A percentile compares a stretch with the other conserved stretches of the same genome.
These are phyloP conservation scores for Cerastoderma edule DNA, from an alignment of 2,888 invertebrate genomes.

Conservation along the genomic window DNA sequence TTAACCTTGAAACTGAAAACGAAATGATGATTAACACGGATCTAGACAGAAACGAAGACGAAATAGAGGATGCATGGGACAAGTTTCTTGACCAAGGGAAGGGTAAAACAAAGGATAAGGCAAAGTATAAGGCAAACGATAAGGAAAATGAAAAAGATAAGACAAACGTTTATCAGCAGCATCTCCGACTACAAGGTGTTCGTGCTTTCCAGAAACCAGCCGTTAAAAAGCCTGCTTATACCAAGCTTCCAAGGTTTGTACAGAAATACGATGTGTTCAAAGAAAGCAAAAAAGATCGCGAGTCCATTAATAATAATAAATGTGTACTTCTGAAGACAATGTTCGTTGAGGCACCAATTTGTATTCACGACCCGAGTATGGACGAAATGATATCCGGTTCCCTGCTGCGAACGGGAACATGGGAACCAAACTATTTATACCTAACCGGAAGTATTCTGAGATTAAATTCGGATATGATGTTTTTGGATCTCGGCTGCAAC, in stretches of 20 bases:
- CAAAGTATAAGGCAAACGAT: no score
- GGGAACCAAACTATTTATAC: constrained; percentile 68
- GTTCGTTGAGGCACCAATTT: constrained; percentile 61
- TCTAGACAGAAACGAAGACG: constrained; percentile 38
- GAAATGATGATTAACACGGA: constrained; percentile 31
- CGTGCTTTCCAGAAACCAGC: background rate
- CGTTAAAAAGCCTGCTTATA: background rate
- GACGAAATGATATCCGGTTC: constrained; percentile 64
- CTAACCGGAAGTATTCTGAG: constrained; percentile 55
- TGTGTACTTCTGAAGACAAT: constrained; percentile 54
- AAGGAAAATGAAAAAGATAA: constrained; percentile 6
- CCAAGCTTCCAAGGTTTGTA: constrained; percentile 28
- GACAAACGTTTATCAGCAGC: background rate
- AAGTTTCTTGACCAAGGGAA: constrained; percentile 30
- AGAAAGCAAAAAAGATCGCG: constrained; percentile 30
- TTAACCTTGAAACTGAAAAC: constrained; percentile 33
- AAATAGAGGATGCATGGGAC: constrained; percentile 39
- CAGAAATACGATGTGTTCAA: constrained; percentile 40
- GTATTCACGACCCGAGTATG: constrained; percentile 59
- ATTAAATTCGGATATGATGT: constrained; percentile 51
- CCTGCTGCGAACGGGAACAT: constrained; percentile 57
- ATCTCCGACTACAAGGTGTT: background rate
- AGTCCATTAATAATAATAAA: constrained; percentile 33
- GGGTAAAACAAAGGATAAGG: background rate
- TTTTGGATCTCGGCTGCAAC: constrained; percentile 70